Percentiles rank a stretch among this genome's conserved stretches.
phyloP scores from a whole-genome alignment of 2,888 invertebrate species.

The Lasiommata megera region DNA sequence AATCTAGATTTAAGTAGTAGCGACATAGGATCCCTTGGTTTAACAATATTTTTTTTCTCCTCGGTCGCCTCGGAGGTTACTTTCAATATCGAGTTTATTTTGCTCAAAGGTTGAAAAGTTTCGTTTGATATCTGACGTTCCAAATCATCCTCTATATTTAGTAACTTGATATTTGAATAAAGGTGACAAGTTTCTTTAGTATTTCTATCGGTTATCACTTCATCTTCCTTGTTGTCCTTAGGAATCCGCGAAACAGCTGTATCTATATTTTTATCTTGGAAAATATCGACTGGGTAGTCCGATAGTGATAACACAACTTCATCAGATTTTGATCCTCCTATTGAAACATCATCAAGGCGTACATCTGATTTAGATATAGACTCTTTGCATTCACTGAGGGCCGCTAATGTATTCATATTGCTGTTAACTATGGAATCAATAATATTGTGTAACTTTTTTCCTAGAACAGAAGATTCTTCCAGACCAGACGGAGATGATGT shows the following conservation, averaged over 20 bases:
- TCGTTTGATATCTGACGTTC: slow-evolving; percentile 48
- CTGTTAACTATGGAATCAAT: slow-evolving; percentile 46
- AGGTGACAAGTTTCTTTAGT: slow-evolving; percentile 25
- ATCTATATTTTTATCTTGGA: slow-evolving; percentile 49
- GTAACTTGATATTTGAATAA: slow-evolving; percentile 44
- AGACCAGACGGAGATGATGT: slow-evolving; percentile 40
- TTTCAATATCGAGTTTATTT: slow-evolving; percentile 54
- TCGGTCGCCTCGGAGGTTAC: slow-evolving; percentile 55
- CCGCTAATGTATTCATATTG: slow-evolving; percentile 35
- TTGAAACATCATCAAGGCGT: slow-evolving; percentile 30
- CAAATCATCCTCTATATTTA: slow-evolving; percentile 50
- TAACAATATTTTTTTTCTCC: slow-evolving; percentile 51
- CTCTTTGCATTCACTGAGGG: slow-evolving; percentile 45
- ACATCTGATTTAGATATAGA: slow-evolving; percentile 31
- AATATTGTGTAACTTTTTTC: slow-evolving; percentile 50
- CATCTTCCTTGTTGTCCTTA: slow-evolving; percentile 28
- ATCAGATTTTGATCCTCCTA: slow-evolving; percentile 34
- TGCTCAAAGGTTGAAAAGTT: slow-evolving; percentile 51
- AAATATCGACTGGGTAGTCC: slow-evolving; percentile 47
- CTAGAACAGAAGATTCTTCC: slow-evolving; percentile 48
- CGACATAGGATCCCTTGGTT: slow-evolving; percentile 58
- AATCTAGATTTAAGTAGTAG: slow-evolving; percentile 48
- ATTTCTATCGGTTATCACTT: slow-evolving; percentile 17
- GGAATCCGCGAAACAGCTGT: slow-evolving; percentile 47
- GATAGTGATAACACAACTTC: slow-evolving; percentile 43